Percentiles rank a stretch among this genome's conserved stretches.
phyloP scores from a whole-genome alignment of 2,888 invertebrate genomes.

The Andrena minutula region DNA sequence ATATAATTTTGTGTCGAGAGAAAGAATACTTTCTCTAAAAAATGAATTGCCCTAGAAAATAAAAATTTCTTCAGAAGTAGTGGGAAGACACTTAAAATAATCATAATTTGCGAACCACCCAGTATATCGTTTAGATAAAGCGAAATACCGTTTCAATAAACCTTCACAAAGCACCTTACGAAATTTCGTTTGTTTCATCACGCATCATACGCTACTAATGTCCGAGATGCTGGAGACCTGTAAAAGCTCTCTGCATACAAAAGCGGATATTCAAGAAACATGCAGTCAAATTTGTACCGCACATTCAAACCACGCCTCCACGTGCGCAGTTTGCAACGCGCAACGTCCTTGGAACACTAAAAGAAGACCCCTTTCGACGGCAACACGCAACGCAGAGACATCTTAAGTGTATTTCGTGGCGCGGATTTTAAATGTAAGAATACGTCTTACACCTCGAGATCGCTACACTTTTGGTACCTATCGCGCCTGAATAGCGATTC shows the following conservation, averaged over 20 bases:
- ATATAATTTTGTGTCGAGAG: too few relatives aligned
- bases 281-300: neutral
- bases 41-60: too few relatives aligned
- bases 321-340: neutral
- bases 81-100: neutral
- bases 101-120: neutral
- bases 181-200: neutral
- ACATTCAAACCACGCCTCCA: neutral
- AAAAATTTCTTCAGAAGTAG: too few relatives aligned
- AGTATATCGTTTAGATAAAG: conserved; percentile 20
- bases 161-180: neutral
- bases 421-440: neutral
- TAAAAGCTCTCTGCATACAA: conserved; percentile 54
- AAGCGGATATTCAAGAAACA: conserved; percentile 30
- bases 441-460: neutral
- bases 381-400: neutral
- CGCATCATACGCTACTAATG: conserved; percentile 22
- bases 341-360: neutral
- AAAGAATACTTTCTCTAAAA: too few relatives aligned
- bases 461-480: neutral
- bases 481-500: neutral
- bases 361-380: neutral
- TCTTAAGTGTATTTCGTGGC: neutral
- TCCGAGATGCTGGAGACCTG: conserved; percentile 35
- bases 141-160: conserved; percentile 4